Percentiles rank a stretch among this genome's conserved stretches.
These are phyloP conservation scores for Ormia ochracea DNA, from an alignment of 2,888 invertebrate species.

Conservation along the genomic window DNA sequence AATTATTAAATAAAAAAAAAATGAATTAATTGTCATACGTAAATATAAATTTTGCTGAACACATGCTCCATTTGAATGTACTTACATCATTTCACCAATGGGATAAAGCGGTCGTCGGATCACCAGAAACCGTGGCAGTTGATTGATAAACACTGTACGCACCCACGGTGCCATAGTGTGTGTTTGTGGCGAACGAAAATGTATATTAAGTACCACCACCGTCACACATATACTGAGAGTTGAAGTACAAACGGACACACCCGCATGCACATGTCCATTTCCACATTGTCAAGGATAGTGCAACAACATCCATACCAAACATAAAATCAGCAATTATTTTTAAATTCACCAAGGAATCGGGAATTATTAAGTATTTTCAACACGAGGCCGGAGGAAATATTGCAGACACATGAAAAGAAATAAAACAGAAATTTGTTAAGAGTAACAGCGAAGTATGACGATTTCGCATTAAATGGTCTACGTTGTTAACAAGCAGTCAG, in stretches of 20 bases:
- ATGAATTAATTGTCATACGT: background rate
- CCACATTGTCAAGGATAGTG: conserved; percentile 2
- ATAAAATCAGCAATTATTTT: conserved; percentile 9
- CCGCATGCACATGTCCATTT: conserved; percentile 6
- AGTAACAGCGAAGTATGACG: background rate
- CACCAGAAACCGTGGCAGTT: conserved; percentile 93
- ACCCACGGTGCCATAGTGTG: conserved; percentile 99
- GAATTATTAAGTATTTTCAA: conserved; percentile 17
- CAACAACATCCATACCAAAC: background rate
- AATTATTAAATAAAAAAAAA: conserved; percentile 22
- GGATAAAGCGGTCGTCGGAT: conserved; percentile 89
- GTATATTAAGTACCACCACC: conserved; percentile 97
- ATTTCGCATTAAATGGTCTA: conserved; percentile 19
- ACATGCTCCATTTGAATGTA: background rate
- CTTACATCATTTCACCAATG: conserved; percentile 77
- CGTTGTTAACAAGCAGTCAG: background rate
- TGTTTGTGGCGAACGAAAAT: conserved; percentile 98
- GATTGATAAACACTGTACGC: conserved; percentile 95
- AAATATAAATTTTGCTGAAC: conserved; percentile 2
- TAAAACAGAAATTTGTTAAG: conserved; percentile 21
- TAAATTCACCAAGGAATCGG: conserved; percentile 2
- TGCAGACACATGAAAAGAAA: conserved; percentile 17
- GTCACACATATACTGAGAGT: conserved; percentile 90
- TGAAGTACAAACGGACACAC: background rate
- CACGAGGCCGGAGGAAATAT: background rate